Evolutionary conservation across 2,797 vertebrate genomes (phyloP).

Genomic region (Alosa sapidissima): DNA sequence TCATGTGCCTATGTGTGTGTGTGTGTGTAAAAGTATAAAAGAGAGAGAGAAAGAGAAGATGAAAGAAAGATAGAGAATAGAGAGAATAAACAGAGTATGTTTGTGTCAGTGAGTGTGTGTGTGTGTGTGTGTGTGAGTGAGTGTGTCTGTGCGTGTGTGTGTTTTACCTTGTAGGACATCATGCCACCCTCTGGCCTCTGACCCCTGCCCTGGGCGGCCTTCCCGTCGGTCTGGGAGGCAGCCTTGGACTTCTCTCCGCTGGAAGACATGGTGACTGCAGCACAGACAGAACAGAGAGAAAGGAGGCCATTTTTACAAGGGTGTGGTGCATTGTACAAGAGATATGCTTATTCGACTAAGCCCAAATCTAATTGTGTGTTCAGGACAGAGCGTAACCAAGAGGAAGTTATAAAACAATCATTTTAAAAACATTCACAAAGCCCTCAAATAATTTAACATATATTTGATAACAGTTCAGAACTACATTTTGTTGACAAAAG

Average conservation of each 20-base stretch:
- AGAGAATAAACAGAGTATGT: neutral
- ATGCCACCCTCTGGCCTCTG: constrained; percentile 67
- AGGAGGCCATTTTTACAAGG: neutral
- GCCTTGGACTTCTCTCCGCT: constrained; percentile 74
- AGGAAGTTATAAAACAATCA: neutral
- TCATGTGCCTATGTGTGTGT: neutral
- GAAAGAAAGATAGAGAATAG: neutral
- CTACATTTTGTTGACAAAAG: neutral
- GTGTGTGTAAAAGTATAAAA: too few relatives aligned
- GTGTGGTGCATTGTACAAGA: neutral
- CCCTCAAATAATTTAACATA: neutral
- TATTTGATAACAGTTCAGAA: neutral
- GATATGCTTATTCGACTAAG: neutral
- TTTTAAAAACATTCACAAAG: neutral
- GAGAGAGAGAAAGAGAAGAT: neutral
- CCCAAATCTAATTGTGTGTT: neutral
- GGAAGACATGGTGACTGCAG: constrained; percentile 71
- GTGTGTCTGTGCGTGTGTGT: neutral
- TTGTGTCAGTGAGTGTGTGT: constrained; percentile 15
- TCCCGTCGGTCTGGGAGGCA: constrained; percentile 72
- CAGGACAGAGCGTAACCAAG: neutral
- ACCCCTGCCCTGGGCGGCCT: constrained; percentile 64
- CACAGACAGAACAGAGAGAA: neutral
- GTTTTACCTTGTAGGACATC: constrained; percentile 68
- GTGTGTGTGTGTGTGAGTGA: neutral